These are phyloP conservation scores for Trinectes maculatus DNA, from an alignment of 2,113 vertebrate species.

Conservation along the genomic window DNA sequence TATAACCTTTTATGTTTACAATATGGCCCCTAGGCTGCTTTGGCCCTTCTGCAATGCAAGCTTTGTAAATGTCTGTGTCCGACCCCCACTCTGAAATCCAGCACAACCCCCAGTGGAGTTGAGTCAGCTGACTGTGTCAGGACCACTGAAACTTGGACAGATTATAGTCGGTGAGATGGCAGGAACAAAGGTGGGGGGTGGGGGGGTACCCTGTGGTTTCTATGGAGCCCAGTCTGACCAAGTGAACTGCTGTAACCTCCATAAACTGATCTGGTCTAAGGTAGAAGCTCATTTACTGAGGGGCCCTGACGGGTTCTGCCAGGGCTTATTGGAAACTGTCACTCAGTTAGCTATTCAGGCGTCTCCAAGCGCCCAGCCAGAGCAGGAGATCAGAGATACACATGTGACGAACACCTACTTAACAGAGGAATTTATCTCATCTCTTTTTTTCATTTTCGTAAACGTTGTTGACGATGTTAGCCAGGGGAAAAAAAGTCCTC, in stretches of 20 bases:
- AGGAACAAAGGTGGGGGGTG: slow-evolving; percentile 61
- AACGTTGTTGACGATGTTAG: not conserved
- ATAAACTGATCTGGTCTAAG: slow-evolving; percentile 35
- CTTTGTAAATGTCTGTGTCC: slow-evolving; percentile 6
- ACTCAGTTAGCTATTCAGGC: slow-evolving; percentile 39
- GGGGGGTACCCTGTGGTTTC: slow-evolving; percentile 37
- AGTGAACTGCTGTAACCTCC: slow-evolving; percentile 56
- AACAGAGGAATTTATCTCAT: not conserved
- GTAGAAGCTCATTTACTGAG: slow-evolving; percentile 49
- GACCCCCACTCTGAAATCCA: slow-evolving; percentile 32
- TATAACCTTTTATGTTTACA: not conserved
- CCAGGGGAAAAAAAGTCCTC: too few species aligned
- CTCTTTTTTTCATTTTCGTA: not conserved
- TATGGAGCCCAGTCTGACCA: slow-evolving; percentile 54
- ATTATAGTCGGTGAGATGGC: slow-evolving; percentile 54
- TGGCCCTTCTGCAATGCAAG: not conserved
- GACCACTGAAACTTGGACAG: slow-evolving; percentile 36
- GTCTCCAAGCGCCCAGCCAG: not conserved
- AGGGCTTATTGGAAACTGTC: slow-evolving; percentile 34
- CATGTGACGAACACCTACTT: slow-evolving; percentile 15
- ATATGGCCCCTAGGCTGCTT: not conserved
- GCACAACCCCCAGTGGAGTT: slow-evolving; percentile 20
- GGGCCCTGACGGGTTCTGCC: slow-evolving; percentile 38
- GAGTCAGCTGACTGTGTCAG: slow-evolving; percentile 57
- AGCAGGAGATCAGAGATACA: slow-evolving; percentile 22